A percentile compares a stretch with the other conserved stretches of the same genome.
Evolutionary conservation across 2,888 invertebrate genomes (phyloP).

Genomic region (Rhagium mordax): DNA sequence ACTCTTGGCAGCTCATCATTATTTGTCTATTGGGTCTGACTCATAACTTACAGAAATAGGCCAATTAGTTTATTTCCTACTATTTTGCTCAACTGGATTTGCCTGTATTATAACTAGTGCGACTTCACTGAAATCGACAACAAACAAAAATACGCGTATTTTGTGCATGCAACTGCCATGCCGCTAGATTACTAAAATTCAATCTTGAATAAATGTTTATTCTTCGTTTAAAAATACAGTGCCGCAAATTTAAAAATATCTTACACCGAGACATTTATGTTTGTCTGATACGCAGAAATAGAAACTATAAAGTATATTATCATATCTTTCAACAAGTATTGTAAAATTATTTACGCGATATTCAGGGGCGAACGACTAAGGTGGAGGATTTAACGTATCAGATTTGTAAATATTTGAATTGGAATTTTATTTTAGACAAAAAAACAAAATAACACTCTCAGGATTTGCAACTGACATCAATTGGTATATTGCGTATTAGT

Average conservation of each 20-base stretch:
- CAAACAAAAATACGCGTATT: neutral
- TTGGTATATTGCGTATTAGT: no score
- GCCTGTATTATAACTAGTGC: neutral
- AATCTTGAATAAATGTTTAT: neutral
- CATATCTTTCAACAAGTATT: neutral
- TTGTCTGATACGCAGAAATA: neutral
- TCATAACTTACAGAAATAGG: constrained; percentile 54
- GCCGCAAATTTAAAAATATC: neutral
- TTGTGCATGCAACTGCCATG: neutral
- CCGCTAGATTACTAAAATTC: neutral
- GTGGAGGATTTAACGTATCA: no score
- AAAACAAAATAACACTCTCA: no score
- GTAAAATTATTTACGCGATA: no score
- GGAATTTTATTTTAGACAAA: no score
- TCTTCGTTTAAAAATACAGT: neutral
- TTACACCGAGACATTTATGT: neutral
- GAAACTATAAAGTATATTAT: neutral
- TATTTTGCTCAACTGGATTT: constrained; percentile 11
- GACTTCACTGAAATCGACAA: neutral
- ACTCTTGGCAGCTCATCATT: constrained; percentile 53
- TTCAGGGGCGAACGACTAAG: no score
- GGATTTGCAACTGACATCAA: no score
- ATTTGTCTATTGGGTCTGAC: constrained; percentile 52
- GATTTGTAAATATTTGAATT: no score
- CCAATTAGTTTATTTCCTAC: constrained; percentile 40